Percentiles rank a stretch among this genome's conserved stretches.
These are phyloP conservation scores for Chloebia gouldiae DNA, from an alignment of 2,113 vertebrate species.

Conservation along the genomic window DNA sequence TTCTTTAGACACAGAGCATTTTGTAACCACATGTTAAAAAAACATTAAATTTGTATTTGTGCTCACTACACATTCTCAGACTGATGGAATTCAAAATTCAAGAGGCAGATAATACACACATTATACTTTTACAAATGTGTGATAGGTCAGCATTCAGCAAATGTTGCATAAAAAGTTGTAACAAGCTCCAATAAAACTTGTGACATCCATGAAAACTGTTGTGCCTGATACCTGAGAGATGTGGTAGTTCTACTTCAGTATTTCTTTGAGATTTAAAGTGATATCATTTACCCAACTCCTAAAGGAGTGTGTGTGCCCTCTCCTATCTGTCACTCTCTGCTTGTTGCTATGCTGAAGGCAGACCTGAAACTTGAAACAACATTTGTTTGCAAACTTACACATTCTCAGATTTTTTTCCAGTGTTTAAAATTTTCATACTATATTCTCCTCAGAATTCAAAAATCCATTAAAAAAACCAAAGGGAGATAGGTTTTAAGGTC, in stretches of 20 bases:
- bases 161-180: not conserved
- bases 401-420: not conserved
- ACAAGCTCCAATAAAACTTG: not conserved
- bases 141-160: not conserved
- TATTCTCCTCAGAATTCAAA: not conserved
- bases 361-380: not conserved
- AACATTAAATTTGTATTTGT: not conserved
- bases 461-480: not conserved
- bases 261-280: not conserved
- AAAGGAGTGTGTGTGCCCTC: not conserved
- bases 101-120: not conserved
- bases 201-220: not conserved
- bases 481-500: not conserved
- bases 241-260: not conserved
- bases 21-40: not conserved
- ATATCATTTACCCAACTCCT: not conserved
- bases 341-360: not conserved
- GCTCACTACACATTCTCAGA: not conserved
- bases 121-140: not conserved
- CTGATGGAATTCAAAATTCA: not conserved
- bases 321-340: not conserved
- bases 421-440: not conserved
- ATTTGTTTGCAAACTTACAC: not conserved
- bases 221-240: not conserved
- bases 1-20: not conserved